phyloP scores from a whole-genome alignment of 2,888 invertebrate genomes.

The Drosophila yooni region DNA sequence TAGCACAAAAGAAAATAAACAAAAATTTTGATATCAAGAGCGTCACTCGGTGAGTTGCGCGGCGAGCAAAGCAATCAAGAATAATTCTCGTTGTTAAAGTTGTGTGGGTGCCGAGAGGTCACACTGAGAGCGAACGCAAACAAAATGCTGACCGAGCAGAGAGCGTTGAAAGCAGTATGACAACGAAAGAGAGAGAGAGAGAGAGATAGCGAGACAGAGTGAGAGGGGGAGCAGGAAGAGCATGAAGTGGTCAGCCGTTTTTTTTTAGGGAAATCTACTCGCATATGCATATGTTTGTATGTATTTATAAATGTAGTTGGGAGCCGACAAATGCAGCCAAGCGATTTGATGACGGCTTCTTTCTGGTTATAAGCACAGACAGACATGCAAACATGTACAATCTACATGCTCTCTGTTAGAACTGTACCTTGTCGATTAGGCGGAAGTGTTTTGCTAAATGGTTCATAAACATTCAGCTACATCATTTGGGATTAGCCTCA shows the following conservation, averaged over 20 bases:
- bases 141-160: conserved; percentile 50
- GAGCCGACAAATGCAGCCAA: conserved; percentile 55
- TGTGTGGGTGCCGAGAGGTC: conserved; percentile 70
- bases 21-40: conserved; percentile 69
- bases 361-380: conserved; percentile 26
- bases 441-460: conserved; percentile 50
- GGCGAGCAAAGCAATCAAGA: conserved; percentile 51
- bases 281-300: conserved; percentile 10
- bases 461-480: conserved; percentile 23
- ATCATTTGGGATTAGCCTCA: neutral
- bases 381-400: neutral
- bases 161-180: conserved; percentile 19
- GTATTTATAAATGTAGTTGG: conserved; percentile 15
- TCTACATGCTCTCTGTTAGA: conserved; percentile 30
- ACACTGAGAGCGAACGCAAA: conserved; percentile 24
- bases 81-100: conserved; percentile 59
- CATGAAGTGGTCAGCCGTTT: conserved; percentile 53
- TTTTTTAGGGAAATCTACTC: conserved; percentile 53
- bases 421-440: conserved; percentile 53
- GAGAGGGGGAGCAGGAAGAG: neutral
- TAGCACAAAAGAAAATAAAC: conserved; percentile 74
- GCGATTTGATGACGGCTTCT: conserved; percentile 40
- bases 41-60: conserved; percentile 41
- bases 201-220: neutral
- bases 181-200: conserved; percentile 13